A percentile compares a stretch with the other conserved stretches of the same genome.
Evolutionary conservation across 2,797 vertebrate species (phyloP).

Genomic region (Siniperca scherzeri): DNA sequence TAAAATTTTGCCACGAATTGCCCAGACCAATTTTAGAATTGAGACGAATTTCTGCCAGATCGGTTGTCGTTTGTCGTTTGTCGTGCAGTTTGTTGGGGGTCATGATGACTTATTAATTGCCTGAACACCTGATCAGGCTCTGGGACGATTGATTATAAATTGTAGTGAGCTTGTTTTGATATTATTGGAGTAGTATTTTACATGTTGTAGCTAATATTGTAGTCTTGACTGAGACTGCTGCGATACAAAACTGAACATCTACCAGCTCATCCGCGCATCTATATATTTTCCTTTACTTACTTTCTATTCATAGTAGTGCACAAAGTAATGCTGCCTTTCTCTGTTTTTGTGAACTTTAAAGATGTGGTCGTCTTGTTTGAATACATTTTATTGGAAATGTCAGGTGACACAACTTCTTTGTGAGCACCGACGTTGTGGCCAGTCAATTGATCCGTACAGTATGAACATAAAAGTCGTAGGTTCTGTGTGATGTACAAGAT

Average conservation of each 20-base stretch:
- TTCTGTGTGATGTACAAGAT: background rate
- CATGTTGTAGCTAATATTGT: no score
- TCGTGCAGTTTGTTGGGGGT: background rate
- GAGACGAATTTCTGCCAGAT: background rate
- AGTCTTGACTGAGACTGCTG: background rate
- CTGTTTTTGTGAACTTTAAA: background rate
- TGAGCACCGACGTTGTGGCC: background rate
- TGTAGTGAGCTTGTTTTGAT: background rate
- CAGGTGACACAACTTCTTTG: background rate
- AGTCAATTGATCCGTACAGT: background rate
- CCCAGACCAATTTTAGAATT: background rate
- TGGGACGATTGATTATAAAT: background rate
- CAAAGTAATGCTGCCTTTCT: background rate
- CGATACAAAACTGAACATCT: background rate
- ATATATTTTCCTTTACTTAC: background rate
- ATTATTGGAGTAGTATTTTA: background rate
- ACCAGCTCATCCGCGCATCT: background rate
- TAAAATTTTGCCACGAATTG: no score
- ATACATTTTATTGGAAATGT: background rate
- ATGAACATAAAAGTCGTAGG: background rate
- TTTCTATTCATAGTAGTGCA: background rate
- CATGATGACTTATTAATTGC: background rate
- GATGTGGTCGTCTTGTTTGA: background rate
- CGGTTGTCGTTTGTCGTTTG: background rate
- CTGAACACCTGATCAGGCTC: slow-evolving; percentile 2